phyloP scores from a whole-genome alignment of 2,888 invertebrate genomes.

The Microdon myrmicae region DNA sequence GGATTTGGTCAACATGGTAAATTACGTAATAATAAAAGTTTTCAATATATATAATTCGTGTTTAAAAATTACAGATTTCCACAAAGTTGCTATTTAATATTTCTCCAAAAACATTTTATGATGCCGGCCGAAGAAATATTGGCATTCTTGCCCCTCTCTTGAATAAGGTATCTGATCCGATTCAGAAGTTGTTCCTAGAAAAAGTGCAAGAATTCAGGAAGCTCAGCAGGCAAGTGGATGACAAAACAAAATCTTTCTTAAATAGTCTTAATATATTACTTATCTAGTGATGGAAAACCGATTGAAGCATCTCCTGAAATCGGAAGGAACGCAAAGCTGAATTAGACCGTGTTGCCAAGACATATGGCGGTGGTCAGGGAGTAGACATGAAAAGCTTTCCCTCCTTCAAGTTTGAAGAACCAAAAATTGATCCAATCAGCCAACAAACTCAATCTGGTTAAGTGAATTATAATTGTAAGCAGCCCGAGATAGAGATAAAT shows the following conservation, averaged over 20 bases:
- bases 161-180: conserved; percentile 84
- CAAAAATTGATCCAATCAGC: conserved; percentile 75
- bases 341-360: conserved; percentile 81
- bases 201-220: conserved; percentile 90
- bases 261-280: conserved; percentile 5
- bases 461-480: too few species aligned
- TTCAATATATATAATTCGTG: too few species aligned
- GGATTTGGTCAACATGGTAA: too few species aligned
- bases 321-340: conserved; percentile 80
- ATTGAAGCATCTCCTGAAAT: conserved; percentile 84
- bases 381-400: conserved; percentile 92
- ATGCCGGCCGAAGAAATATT: conserved; percentile 75
- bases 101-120: background rate
- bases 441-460: too few species aligned
- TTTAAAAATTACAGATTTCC: conserved; percentile 3
- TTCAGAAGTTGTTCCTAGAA: conserved; percentile 92
- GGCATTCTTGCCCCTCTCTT: conserved; percentile 76
- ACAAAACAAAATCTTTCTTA: background rate
- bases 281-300: conserved; percentile 80
- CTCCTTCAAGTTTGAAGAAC: conserved; percentile 81
- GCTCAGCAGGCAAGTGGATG: conserved; percentile 80
- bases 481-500: too few species aligned
- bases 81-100: background rate
- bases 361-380: conserved; percentile 79
- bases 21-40: too few species aligned